Percentiles rank a stretch among this genome's conserved stretches.
Conservation (phyloP, 2,113 vertebrate species). For the Cromileptes altivelis region DNA sequence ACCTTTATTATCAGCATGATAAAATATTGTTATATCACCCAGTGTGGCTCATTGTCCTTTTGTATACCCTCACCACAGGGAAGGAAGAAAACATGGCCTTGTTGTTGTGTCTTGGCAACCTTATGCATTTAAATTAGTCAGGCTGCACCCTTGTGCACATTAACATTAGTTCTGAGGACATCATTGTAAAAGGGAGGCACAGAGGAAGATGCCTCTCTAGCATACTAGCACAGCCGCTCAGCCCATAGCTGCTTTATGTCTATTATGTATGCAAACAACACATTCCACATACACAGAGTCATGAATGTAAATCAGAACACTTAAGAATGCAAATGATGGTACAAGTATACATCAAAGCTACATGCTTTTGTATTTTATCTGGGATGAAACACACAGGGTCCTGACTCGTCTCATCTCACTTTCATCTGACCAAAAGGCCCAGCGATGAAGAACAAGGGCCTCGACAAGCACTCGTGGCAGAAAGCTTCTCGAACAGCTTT, state of each 20-base stretch:
- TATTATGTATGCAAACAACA: slow-evolving; percentile 27
- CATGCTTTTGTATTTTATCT: slow-evolving; percentile 39
- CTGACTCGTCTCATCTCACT: slow-evolving; percentile 28
- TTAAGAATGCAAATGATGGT: slow-evolving; percentile 58
- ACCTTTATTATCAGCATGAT: too few relatives aligned
- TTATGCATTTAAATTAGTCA: neutral
- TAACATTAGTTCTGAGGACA: neutral
- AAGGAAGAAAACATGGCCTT: neutral
- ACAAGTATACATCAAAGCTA: slow-evolving; percentile 52
- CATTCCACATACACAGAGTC: neutral
- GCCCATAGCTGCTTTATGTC: neutral
- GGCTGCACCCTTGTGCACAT: neutral
- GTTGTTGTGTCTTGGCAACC: neutral
- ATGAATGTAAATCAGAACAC: slow-evolving; percentile 52
- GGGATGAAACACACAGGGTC: neutral
- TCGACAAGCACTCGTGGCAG: slow-evolving; percentile 16
- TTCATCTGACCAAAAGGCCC: slow-evolving; percentile 46
- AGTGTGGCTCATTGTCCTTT: too few relatives aligned
- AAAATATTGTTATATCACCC: too few relatives aligned
- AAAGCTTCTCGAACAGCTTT: slow-evolving; percentile 38
- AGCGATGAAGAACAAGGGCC: slow-evolving; percentile 1
- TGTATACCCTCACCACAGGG: neutral
- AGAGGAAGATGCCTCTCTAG: neutral
- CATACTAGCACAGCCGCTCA: neutral
- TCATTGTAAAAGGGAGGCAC: neutral